phyloP scores from a whole-genome alignment of 2,888 invertebrate species.

The Carcina quercana region DNA sequence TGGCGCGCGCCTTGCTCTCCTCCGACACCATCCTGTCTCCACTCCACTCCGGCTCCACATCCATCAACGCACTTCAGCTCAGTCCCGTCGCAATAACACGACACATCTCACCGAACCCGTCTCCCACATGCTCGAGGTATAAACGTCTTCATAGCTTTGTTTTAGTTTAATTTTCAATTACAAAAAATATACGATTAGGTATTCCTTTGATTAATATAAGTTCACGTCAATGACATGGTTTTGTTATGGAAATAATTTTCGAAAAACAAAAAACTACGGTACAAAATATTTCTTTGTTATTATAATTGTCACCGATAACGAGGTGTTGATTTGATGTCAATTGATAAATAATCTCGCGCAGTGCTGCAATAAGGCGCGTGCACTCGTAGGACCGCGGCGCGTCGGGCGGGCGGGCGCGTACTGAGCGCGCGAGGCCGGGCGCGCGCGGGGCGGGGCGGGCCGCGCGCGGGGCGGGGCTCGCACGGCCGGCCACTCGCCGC shows the following conservation, averaged over 20 bases:
- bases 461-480: conserved; percentile 31
- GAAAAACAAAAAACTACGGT: conserved; percentile 4
- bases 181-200: too few species aligned
- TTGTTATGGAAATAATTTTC: conserved; percentile 7
- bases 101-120: conserved; percentile 50
- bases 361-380: conserved; percentile 10
- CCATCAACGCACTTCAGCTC: conserved; percentile 56
- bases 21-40: conserved; percentile 66
- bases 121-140: conserved; percentile 38
- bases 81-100: conserved; percentile 25
- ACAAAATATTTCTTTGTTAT: too few species aligned
- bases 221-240: conserved; percentile 23
- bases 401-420: conserved; percentile 58
- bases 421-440: conserved; percentile 49
- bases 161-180: background rate
- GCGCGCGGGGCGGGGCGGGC: conserved; percentile 37
- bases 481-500: conserved; percentile 24
- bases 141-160: conserved; percentile 1
- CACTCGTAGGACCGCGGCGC: conserved; percentile 9
- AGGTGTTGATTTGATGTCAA: conserved; percentile 12
- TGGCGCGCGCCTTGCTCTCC: conserved; percentile 77
- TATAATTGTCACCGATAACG: conserved; percentile 14
- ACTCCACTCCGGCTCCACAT: conserved; percentile 62
- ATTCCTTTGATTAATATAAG: background rate
- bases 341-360: conserved; percentile 26